These are phyloP conservation scores for Ommatoiulus sabulosus DNA, from an alignment of 2,888 invertebrate species.

Conservation along the genomic window DNA sequence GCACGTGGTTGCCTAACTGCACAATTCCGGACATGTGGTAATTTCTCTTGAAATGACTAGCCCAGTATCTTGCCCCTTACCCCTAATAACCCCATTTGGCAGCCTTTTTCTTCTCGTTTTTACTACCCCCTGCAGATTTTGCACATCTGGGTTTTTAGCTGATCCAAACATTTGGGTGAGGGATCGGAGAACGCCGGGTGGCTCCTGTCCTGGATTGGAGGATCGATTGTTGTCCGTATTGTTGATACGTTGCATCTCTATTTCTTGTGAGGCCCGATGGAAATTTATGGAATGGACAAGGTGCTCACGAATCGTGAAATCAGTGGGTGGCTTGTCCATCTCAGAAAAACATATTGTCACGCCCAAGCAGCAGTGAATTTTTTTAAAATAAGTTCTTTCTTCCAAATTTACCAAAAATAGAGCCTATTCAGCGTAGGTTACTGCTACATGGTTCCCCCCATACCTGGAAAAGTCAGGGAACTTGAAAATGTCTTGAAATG, in stretches of 20 bases:
- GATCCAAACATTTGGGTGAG: background rate
- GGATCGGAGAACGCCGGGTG: background rate
- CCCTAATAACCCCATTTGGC: background rate
- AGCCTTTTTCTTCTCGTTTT: background rate
- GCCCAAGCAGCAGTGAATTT: no score
- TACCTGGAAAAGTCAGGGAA: no score
- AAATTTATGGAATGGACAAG: no score
- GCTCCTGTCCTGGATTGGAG: background rate
- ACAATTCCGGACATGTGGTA: background rate
- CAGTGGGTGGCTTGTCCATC: no score
- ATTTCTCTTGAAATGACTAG: background rate
- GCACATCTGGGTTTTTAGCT: conserved; percentile 19
- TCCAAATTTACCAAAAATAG: no score
- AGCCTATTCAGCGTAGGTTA: no score
- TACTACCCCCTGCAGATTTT: conserved; percentile 14
- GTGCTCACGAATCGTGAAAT: no score
- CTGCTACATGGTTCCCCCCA: no score
- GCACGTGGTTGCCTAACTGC: background rate
- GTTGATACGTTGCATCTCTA: background rate
- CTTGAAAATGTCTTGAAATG: no score
- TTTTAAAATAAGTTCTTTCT: no score
- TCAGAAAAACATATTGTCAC: no score
- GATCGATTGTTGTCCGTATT: background rate
- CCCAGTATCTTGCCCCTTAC: background rate
- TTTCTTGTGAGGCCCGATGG: background rate